These are phyloP conservation scores for Trileptium ribeirensis DNA, from an alignment of 2,888 invertebrate genomes.

Conservation along the genomic window DNA sequence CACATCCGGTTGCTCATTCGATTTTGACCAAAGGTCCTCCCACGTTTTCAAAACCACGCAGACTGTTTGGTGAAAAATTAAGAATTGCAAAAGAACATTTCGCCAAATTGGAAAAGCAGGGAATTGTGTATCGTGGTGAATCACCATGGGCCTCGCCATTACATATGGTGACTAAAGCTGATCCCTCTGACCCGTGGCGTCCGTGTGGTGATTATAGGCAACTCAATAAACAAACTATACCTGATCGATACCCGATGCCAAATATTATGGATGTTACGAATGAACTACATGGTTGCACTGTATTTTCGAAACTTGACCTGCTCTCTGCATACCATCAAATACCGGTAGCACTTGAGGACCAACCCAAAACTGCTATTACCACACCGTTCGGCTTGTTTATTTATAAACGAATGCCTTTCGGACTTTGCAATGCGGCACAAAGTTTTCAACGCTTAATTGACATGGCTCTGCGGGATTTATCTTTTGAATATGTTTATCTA, in stretches of 20 bases:
- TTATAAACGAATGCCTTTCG: background rate
- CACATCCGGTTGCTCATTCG: background rate
- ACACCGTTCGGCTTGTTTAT: background rate
- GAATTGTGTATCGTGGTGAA: background rate
- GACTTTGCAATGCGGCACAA: background rate
- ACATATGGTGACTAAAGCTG: background rate
- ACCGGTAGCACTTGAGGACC: background rate
- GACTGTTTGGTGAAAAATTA: constrained; percentile 2
- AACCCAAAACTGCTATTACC: background rate
- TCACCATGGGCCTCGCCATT: constrained; percentile 4
- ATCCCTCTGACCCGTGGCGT: background rate
- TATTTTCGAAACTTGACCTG: background rate
- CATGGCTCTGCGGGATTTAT: background rate
- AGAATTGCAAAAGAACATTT: background rate
- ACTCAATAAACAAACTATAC: background rate
- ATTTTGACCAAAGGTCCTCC: background rate
- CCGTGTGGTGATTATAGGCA: background rate
- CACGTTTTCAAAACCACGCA: background rate
- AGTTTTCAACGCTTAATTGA: background rate
- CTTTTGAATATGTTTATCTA: background rate
- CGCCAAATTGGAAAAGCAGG: background rate
- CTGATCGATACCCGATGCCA: background rate
- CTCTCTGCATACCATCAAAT: background rate
- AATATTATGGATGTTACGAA: background rate
- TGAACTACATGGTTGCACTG: background rate